phyloP scores from a whole-genome alignment of 2,797 vertebrate species.

The Poecilia picta region DNA sequence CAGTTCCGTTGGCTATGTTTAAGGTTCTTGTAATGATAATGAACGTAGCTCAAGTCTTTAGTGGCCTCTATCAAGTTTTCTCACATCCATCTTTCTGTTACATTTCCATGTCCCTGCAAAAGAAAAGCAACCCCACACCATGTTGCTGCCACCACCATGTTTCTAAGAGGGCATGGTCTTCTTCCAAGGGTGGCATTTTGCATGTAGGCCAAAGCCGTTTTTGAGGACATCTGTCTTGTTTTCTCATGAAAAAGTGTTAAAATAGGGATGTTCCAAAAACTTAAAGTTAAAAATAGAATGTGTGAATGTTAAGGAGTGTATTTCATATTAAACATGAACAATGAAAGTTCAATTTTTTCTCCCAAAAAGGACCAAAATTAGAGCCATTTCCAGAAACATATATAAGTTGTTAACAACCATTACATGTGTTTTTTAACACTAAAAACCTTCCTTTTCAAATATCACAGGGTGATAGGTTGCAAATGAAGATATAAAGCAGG shows the following conservation, averaged over 20 bases:
- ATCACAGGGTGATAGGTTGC: constrained; percentile 29
- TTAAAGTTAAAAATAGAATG: neutral
- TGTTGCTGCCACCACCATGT: neutral
- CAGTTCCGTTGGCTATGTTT: neutral
- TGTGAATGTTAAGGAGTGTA: constrained; percentile 7
- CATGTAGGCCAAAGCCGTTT: neutral
- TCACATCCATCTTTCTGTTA: neutral
- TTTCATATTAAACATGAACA: constrained; percentile 2
- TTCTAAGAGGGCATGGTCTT: neutral
- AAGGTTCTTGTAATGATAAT: neutral
- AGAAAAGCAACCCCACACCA: neutral
- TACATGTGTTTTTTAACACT: constrained; percentile 38
- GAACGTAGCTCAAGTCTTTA: neutral
- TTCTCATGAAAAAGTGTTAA: neutral
- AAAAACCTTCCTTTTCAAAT: constrained; percentile 32
- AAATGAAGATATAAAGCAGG: constrained; percentile 42
- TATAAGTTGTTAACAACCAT: constrained; percentile 22
- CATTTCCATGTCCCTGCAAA: neutral
- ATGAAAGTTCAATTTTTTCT: neutral
- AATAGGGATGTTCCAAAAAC: constrained; percentile 1
- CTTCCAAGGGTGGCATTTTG: neutral
- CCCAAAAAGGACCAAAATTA: constrained; percentile 16
- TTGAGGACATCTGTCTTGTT: neutral
- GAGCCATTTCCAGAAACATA: constrained; percentile 8
- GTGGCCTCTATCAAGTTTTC: neutral